Conservation (phyloP, 2,888 invertebrate species). For the Sepioteuthis lessoniana region DNA sequence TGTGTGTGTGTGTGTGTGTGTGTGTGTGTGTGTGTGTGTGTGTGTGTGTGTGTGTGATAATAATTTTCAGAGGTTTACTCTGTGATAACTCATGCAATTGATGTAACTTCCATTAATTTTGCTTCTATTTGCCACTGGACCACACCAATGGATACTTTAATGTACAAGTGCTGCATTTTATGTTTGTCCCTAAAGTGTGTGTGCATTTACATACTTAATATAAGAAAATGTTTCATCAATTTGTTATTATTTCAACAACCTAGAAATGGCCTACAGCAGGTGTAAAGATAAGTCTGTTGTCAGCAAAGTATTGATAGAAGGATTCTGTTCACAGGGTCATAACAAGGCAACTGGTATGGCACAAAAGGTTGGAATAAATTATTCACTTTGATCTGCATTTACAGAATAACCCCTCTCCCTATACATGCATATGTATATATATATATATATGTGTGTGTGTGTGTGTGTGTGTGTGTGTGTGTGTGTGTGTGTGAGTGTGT, state of each 20-base stretch:
- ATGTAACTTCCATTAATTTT: no score
- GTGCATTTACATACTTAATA: not conserved
- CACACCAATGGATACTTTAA: not conserved
- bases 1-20: no score
- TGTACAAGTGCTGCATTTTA: not conserved
- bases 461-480: no score
- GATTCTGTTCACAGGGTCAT: not conserved
- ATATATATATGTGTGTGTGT: not conserved
- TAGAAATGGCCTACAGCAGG: not conserved
- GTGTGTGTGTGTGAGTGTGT: no score
- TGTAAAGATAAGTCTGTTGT: not conserved
- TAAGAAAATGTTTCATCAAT: not conserved
- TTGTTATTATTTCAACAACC: not conserved
- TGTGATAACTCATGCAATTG: no score
- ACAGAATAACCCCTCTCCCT: not conserved
- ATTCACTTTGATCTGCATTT: not conserved
- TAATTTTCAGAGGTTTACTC: no score
- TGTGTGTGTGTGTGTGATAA: no score
- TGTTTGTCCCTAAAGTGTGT: not conserved
- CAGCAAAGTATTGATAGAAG: not conserved
- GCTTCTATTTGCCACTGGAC: no score
- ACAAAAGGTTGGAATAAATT: not conserved
- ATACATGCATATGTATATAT: slow-evolving; percentile 33
- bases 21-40: no score
- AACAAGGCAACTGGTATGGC: not conserved